These are phyloP conservation scores for Gallinago stenura DNA, from an alignment of 2,797 vertebrate species.

Conservation along the genomic window DNA sequence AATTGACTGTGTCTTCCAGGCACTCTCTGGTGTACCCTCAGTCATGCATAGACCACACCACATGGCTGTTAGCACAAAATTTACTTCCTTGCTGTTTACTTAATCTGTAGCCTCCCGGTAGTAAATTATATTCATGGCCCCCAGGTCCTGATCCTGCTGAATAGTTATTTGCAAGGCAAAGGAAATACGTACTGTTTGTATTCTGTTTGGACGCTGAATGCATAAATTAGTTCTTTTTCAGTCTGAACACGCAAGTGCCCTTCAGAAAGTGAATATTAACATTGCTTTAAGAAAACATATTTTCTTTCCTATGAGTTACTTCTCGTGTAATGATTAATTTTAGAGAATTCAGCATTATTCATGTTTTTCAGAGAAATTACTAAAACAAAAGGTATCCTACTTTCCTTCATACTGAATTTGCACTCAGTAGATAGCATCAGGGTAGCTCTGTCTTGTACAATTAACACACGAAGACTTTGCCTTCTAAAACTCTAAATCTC, in stretches of 20 bases:
- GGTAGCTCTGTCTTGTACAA: not conserved
- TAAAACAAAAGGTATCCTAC: not conserved
- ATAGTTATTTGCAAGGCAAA: slow-evolving; percentile 49
- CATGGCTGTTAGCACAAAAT: not conserved
- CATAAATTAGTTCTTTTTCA: not conserved
- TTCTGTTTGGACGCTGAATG: not conserved
- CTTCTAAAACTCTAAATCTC: not conserved
- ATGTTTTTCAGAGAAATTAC: not conserved
- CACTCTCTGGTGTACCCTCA: not conserved
- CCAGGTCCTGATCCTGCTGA: not conserved
- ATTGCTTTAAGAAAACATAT: not conserved
- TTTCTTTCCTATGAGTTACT: not conserved
- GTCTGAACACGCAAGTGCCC: not conserved
- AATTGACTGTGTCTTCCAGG: not conserved
- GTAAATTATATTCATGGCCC: slow-evolving; percentile 42
- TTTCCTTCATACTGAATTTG: not conserved
- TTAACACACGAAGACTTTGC: not conserved
- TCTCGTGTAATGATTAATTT: not conserved
- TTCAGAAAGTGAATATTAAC: slow-evolving; percentile 24
- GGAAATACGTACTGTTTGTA: not conserved
- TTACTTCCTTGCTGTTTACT: slow-evolving; percentile 21
- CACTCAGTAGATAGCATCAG: not conserved
- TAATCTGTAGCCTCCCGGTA: not conserved
- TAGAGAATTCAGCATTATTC: not conserved
- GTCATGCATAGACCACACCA: fast-evolving